These are phyloP conservation scores for Nymphicus hollandicus DNA, from an alignment of 2,113 vertebrate species.

Conservation along the genomic window DNA sequence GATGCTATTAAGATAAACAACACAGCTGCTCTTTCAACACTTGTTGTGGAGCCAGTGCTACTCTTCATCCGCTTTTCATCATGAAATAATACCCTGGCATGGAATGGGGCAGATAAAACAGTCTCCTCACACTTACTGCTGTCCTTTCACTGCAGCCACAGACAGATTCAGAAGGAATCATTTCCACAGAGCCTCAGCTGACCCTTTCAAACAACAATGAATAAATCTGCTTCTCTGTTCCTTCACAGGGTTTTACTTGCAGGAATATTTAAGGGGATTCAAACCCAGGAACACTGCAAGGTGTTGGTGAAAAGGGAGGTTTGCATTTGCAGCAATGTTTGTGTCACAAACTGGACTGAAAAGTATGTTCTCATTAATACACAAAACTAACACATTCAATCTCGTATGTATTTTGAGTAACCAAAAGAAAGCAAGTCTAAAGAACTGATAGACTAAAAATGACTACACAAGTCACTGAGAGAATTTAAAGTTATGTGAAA, in stretches of 20 bases:
- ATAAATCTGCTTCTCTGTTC: not conserved
- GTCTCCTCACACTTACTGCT: not conserved
- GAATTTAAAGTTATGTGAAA: not conserved
- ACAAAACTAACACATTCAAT: not conserved
- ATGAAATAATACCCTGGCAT: not conserved
- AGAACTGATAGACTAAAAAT: not conserved
- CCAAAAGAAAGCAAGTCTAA: not conserved
- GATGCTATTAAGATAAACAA: not conserved
- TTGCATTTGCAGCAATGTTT: not conserved
- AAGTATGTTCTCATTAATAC: not conserved
- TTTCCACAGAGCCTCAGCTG: not conserved
- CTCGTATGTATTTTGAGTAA: not conserved
- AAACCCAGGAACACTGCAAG: not conserved
- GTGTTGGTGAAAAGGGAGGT: not conserved
- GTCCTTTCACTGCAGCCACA: not conserved
- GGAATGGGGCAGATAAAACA: not conserved
- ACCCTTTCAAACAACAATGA: not conserved
- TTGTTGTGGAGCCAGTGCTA: not conserved
- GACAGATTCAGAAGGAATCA: not conserved
- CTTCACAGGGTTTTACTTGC: not conserved
- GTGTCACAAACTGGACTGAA: not conserved
- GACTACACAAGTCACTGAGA: not conserved
- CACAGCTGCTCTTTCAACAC: not conserved
- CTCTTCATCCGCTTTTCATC: not conserved
- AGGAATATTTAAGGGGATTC: not conserved